phyloP scores from a whole-genome alignment of 2,113 vertebrate species.

The Echinops telfairi region DNA sequence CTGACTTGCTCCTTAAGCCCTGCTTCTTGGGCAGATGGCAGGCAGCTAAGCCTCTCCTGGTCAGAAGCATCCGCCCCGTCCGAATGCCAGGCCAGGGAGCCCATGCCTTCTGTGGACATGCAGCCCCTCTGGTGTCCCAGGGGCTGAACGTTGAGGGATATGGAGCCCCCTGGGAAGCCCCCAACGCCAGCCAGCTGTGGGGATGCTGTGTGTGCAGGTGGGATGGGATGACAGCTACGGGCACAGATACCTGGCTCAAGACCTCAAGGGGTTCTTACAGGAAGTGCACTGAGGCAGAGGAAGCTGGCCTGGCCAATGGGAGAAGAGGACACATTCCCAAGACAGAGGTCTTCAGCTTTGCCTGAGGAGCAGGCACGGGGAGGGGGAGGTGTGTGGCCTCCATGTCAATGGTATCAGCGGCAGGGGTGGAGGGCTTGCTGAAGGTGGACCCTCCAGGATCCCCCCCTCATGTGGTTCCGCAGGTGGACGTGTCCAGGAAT shows the following conservation, averaged over 20 bases:
- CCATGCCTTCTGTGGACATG: neutral
- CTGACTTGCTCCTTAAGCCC: too few relatives aligned
- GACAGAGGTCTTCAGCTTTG: neutral
- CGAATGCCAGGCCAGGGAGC: neutral
- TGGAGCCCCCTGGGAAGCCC: neutral
- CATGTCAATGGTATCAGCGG: neutral
- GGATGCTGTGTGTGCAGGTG: neutral
- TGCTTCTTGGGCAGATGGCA: neutral
- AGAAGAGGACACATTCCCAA: neutral
- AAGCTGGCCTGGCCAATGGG: neutral
- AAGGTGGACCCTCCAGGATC: neutral
- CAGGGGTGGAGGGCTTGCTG: neutral
- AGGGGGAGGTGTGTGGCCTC: neutral
- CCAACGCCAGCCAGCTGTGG: fast-evolving
- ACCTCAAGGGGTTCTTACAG: neutral
- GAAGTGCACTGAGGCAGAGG: neutral
- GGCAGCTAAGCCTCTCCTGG: neutral
- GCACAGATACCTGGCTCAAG: neutral
- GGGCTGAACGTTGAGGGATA: neutral
- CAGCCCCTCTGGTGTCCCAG: neutral
- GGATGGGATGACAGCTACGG: neutral
- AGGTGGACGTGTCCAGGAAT: neutral
- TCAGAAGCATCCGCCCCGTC: neutral
- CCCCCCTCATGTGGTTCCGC: neutral
- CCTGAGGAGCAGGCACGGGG: neutral